These are phyloP conservation scores for Monodelphis domestica DNA, from an alignment of 2,797 vertebrate genomes.

Conservation along the genomic window DNA sequence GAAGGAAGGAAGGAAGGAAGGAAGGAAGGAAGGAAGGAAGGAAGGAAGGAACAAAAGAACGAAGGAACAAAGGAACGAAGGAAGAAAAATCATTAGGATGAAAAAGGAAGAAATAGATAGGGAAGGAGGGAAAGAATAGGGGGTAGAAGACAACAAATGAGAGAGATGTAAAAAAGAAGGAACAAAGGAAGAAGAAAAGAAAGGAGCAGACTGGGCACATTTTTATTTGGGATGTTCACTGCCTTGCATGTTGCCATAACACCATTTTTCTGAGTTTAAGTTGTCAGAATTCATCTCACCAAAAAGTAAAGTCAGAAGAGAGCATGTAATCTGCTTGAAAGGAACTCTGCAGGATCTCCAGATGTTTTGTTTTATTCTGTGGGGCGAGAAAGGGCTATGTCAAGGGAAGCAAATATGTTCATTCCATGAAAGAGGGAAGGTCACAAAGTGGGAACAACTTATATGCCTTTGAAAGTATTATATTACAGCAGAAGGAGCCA, in stretches of 20 bases:
- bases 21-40: too few species aligned
- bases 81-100: too few species aligned
- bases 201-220: not conserved
- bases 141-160: too few species aligned
- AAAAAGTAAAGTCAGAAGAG: conserved; percentile 43
- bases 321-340: conserved; percentile 50
- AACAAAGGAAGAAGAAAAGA: not conserved
- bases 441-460: conserved; percentile 79
- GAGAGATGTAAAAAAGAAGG: not conserved
- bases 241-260: not conserved
- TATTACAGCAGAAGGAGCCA: conserved; percentile 83
- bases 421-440: conserved; percentile 79
- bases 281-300: conserved; percentile 67
- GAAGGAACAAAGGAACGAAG: not conserved
- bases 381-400: conserved; percentile 57
- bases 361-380: conserved; percentile 74
- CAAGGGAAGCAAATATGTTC: conserved; percentile 65
- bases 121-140: not conserved
- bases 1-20: too few species aligned
- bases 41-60: too few species aligned
- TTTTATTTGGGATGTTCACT: not conserved
- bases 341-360: conserved; percentile 71
- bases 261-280: conserved; percentile 44
- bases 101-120: too few species aligned
- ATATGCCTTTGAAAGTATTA: conserved; percentile 81